These are phyloP conservation scores for Arremon brunneinucha DNA, from an alignment of 2,797 vertebrate genomes.

Conservation along the genomic window DNA sequence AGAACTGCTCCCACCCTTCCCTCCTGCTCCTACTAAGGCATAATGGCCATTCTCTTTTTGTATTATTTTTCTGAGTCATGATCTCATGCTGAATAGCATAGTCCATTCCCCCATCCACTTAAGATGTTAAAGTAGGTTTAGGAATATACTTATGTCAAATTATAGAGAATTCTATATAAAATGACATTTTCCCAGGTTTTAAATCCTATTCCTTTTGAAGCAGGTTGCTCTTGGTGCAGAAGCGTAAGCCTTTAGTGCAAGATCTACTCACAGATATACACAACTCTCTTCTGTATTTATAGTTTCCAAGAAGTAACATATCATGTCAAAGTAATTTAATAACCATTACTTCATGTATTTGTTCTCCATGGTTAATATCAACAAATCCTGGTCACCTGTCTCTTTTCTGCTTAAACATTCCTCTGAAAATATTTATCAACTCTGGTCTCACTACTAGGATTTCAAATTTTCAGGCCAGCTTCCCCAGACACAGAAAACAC, in stretches of 20 bases:
- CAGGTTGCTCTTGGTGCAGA: neutral
- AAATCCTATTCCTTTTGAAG: neutral
- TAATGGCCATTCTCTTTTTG: neutral
- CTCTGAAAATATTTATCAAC: neutral
- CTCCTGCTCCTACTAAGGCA: neutral
- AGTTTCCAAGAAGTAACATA: neutral
- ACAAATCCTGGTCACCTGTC: neutral
- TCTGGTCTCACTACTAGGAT: neutral
- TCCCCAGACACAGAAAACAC: neutral
- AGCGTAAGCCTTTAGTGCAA: neutral
- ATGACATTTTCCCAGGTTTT: neutral
- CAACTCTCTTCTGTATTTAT: neutral
- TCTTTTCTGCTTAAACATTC: neutral
- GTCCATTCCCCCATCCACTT: neutral
- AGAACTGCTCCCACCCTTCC: neutral
- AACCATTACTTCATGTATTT: neutral
- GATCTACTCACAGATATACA: neutral
- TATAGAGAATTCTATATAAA: neutral
- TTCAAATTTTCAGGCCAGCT: neutral
- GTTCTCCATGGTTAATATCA: fast-evolving
- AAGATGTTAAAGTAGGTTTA: neutral
- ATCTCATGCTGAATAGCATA: neutral
- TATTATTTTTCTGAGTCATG: neutral
- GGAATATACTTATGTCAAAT: neutral
- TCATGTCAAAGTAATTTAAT: neutral